phyloP scores from a whole-genome alignment of 1,140 invertebrate genomes.

The Bombus ignitus region DNA sequence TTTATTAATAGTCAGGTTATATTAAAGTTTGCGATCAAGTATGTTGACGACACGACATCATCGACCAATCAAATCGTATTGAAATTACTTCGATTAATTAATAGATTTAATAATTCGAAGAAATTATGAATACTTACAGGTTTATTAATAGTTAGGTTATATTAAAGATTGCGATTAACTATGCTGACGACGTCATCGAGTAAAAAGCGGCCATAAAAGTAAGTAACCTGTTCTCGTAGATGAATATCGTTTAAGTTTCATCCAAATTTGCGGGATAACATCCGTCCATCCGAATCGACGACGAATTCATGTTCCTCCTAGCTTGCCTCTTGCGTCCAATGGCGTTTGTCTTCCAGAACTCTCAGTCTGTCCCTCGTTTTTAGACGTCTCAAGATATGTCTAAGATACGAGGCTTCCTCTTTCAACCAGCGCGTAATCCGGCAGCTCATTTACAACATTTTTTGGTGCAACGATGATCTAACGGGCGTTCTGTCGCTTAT shows the following conservation, averaged over 20 bases:
- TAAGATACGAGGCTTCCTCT: slow-evolving; percentile 22
- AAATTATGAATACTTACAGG: too few relatives aligned
- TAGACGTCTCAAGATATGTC: slow-evolving; percentile 46
- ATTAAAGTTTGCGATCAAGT: too few relatives aligned
- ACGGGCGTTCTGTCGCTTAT: slow-evolving; percentile 20
- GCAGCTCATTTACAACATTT: slow-evolving; percentile 37
- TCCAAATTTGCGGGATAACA: not conserved
- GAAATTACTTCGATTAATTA: too few relatives aligned
- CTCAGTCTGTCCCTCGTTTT: slow-evolving; percentile 36
- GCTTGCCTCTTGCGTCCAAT: not conserved
- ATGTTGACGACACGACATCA: too few relatives aligned
- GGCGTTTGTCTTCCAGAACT: slow-evolving; percentile 9
- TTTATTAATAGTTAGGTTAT: too few relatives aligned
- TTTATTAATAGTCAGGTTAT: too few relatives aligned
- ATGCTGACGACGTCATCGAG: not conserved
- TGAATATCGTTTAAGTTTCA: not conserved
- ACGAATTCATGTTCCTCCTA: not conserved
- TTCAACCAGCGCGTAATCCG: slow-evolving; percentile 5
- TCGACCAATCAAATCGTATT: too few relatives aligned
- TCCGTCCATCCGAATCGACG: not conserved
- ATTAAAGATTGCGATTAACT: too few relatives aligned
- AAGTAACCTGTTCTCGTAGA: not conserved
- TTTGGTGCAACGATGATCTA: slow-evolving; percentile 27
- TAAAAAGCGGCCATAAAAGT: not conserved
- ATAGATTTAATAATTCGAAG: too few relatives aligned